These are phyloP conservation scores for Cossypha polioptera DNA, from an alignment of 2,797 vertebrate genomes.

Conservation along the genomic window DNA sequence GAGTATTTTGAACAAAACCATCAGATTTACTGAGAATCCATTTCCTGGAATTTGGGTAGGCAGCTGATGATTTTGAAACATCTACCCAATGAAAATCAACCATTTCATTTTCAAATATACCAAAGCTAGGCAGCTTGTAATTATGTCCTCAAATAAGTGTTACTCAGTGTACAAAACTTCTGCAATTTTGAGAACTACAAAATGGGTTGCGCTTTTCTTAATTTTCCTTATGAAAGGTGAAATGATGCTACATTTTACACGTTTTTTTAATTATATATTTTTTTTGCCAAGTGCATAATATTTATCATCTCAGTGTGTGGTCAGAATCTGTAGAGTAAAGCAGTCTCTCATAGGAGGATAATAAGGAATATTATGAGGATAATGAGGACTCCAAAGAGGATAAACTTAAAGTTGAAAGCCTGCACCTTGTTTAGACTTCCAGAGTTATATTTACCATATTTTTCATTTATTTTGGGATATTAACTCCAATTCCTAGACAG, in stretches of 20 bases:
- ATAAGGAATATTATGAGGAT: not conserved
- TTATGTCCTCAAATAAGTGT: not conserved
- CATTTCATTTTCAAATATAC: not conserved
- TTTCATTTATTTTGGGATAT: slow-evolving; percentile 19
- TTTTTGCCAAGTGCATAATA: not conserved
- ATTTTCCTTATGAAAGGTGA: not conserved
- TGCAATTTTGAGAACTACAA: not conserved
- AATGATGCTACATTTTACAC: not conserved
- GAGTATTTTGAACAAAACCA: not conserved
- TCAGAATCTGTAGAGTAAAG: not conserved
- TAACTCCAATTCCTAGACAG: not conserved
- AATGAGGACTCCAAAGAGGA: not conserved
- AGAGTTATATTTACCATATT: slow-evolving; percentile 8
- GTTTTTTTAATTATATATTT: not conserved
- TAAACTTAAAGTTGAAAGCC: not conserved
- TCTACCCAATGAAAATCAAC: not conserved
- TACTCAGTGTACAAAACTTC: not conserved
- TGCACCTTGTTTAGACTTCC: not conserved
- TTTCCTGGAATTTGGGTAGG: not conserved
- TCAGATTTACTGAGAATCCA: not conserved
- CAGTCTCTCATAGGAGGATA: not conserved
- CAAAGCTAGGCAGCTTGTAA: not conserved
- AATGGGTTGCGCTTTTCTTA: not conserved
- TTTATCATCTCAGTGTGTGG: not conserved
- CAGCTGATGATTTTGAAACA: not conserved